Evolutionary conservation across 2,888 invertebrate species (phyloP).

Genomic region (Coecobrya sp.): DNA sequence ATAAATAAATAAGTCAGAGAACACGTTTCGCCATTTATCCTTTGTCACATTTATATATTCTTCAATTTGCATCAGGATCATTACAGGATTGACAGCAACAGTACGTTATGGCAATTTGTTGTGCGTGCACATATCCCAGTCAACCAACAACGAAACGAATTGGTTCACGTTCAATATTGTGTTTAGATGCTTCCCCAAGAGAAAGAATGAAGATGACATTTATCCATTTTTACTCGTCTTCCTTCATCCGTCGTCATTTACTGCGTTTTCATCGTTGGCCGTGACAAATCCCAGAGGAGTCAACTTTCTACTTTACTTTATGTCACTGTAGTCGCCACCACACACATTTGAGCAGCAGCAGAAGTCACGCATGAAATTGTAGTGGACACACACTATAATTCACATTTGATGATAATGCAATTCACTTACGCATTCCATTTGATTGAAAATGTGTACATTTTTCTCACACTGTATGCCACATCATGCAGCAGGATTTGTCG

Average conservation of each 20-base stretch:
- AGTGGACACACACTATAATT: constrained; percentile 42
- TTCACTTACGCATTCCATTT: constrained; percentile 16
- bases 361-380: constrained; percentile 73
- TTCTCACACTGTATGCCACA: background rate
- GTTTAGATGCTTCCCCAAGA: background rate
- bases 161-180: constrained; percentile 32
- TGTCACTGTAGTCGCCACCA: constrained; percentile 49
- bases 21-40: constrained; percentile 55
- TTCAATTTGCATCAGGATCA: constrained; percentile 41
- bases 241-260: too few relatives aligned
- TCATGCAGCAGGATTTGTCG: constrained; percentile 20
- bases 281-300: constrained; percentile 46
- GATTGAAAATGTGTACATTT: background rate
- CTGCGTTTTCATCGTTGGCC: constrained; percentile 27
- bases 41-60: constrained; percentile 52
- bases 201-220: constrained; percentile 33
- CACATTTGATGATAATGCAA: constrained; percentile 15
- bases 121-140: constrained; percentile 34
- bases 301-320: constrained; percentile 28
- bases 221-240: constrained; percentile 40
- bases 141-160: constrained; percentile 23
- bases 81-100: constrained; percentile 24
- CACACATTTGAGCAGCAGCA: background rate
- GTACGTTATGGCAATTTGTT: background rate
- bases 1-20: constrained; percentile 23